These are phyloP conservation scores for Hapalemur alaotrensis DNA, from an alignment of 2,797 vertebrate species.

Conservation along the genomic window DNA sequence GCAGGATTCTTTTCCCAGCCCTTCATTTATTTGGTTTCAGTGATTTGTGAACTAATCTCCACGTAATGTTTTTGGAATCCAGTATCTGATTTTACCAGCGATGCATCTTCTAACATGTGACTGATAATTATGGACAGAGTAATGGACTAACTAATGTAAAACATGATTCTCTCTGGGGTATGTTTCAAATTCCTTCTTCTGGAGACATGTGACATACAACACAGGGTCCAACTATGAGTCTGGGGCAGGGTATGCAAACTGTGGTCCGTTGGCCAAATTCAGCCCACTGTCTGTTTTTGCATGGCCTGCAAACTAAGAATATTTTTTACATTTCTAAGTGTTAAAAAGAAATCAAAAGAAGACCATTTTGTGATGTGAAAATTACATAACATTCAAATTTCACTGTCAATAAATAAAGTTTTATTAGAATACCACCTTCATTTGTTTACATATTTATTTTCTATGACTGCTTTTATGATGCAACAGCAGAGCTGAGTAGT, in stretches of 20 bases:
- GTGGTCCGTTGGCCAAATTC: neutral
- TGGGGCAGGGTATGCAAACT: neutral
- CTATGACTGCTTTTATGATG: neutral
- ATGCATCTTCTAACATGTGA: neutral
- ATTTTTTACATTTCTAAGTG: slow-evolving; percentile 3
- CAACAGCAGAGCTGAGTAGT: neutral
- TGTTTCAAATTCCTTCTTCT: slow-evolving; percentile 36
- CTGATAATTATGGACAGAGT: neutral
- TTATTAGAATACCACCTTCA: neutral
- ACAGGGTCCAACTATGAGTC: neutral
- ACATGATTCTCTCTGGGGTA: neutral
- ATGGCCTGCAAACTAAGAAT: neutral
- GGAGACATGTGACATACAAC: neutral
- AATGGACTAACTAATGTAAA: neutral
- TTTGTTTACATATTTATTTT: neutral
- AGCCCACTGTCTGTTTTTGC: neutral
- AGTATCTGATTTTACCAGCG: slow-evolving; percentile 30
- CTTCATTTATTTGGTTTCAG: slow-evolving; percentile 18
- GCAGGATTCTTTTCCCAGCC: neutral
- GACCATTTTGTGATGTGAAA: slow-evolving; percentile 34
- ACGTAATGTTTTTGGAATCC: slow-evolving; percentile 9
- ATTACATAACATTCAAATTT: slow-evolving; percentile 25
- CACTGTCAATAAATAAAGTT: neutral
- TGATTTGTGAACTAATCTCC: neutral
- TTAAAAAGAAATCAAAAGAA: neutral